Evolutionary conservation across 2,113 vertebrate species (phyloP).

Genomic region (Dolichallabes microphthalmus): DNA sequence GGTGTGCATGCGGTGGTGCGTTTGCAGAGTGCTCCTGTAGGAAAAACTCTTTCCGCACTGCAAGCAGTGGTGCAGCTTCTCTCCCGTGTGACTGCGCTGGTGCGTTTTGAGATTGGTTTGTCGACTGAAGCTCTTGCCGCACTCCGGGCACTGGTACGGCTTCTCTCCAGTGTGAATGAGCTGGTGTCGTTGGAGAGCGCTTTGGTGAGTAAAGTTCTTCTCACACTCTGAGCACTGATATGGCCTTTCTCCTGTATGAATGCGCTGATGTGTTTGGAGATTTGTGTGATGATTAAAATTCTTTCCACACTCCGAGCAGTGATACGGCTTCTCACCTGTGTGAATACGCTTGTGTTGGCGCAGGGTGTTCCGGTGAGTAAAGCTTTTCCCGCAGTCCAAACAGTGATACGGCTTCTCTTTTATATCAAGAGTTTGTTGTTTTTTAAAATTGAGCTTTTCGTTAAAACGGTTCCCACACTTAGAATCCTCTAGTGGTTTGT

Average conservation of each 20-base stretch:
- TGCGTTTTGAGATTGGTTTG: not conserved
- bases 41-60: conserved; percentile 2
- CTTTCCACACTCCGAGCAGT: not conserved
- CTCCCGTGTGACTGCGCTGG: not conserved
- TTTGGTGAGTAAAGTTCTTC: conserved; percentile 1
- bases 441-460: not conserved
- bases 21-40: not conserved
- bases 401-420: not conserved
- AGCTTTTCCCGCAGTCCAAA: conserved; percentile 4
- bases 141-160: not conserved
- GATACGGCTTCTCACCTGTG: not conserved
- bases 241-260: not conserved
- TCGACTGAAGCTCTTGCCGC: not conserved
- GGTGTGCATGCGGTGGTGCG: not conserved
- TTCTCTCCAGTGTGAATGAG: conserved; percentile 6
- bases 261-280: not conserved
- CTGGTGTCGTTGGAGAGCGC: not conserved
- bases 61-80: not conserved
- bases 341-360: not conserved
- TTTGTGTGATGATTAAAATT: not conserved
- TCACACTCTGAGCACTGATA: conserved; percentile 1
- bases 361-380: not conserved
- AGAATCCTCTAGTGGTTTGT: not conserved
- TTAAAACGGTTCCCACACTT: not conserved
- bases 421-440: no score